These are phyloP conservation scores for Gymnothorax javanicus DNA, from an alignment of 2,797 vertebrate genomes.

Conservation along the genomic window DNA sequence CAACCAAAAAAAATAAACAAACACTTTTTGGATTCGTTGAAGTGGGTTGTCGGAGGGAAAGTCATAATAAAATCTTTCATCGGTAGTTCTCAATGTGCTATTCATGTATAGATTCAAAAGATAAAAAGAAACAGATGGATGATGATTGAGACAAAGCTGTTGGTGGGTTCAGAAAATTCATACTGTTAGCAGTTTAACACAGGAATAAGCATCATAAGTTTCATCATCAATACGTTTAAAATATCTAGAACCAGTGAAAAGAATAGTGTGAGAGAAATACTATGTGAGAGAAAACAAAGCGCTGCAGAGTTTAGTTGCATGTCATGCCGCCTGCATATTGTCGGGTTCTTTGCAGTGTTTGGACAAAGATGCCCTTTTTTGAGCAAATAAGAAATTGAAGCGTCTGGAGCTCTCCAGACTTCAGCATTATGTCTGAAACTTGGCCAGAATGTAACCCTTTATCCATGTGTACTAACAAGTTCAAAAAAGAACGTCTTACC, in stretches of 20 bases:
- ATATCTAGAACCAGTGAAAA: background rate
- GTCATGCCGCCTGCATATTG: background rate
- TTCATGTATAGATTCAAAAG: too few relatives aligned
- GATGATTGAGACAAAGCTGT: background rate
- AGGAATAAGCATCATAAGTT: background rate
- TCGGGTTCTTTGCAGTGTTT: background rate
- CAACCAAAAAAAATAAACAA: too few relatives aligned
- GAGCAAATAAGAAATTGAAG: background rate
- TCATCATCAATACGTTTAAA: background rate
- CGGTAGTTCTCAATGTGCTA: too few relatives aligned
- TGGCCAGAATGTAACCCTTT: background rate
- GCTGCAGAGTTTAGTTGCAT: background rate
- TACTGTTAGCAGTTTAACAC: background rate
- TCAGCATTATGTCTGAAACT: background rate
- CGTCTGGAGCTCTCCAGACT: background rate
- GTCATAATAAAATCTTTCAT: too few relatives aligned
- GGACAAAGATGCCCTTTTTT: background rate
- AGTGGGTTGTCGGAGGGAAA: too few relatives aligned
- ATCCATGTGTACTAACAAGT: background rate
- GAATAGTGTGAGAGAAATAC: background rate
- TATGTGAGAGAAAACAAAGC: background rate
- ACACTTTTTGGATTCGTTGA: too few relatives aligned
- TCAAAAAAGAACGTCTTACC: background rate
- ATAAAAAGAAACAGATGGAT: background rate
- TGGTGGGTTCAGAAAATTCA: background rate